These are phyloP conservation scores for Trachelus troglodyta DNA, from an alignment of 2,888 invertebrate genomes.

Conservation along the genomic window DNA sequence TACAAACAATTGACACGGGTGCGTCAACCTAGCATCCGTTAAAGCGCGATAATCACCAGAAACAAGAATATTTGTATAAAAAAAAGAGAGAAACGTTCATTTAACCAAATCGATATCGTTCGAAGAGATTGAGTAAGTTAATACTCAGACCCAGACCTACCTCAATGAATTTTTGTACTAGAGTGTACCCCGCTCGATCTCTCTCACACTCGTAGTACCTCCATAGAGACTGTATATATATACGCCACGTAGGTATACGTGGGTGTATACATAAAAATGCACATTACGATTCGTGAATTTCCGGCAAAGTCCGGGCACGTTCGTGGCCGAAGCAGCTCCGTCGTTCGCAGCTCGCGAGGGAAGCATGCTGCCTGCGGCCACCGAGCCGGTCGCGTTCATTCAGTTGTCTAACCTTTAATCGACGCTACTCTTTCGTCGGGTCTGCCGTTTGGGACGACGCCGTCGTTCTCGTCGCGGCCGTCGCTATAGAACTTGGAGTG, in stretches of 20 bases:
- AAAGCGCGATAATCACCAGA: too few species aligned
- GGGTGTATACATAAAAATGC: slow-evolving; percentile 15
- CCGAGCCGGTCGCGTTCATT: slow-evolving; percentile 31
- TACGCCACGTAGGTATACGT: not conserved
- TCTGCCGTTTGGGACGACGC: not conserved
- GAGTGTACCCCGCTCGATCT: not conserved
- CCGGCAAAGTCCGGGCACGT: slow-evolving; percentile 21
- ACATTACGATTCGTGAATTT: slow-evolving; percentile 21
- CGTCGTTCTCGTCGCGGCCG: too few species aligned
- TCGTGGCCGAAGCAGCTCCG: slow-evolving; percentile 22
- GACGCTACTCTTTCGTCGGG: slow-evolving; percentile 16
- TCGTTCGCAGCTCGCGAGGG: slow-evolving; percentile 20
- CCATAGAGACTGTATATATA: not conserved
- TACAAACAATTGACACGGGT: not conserved
- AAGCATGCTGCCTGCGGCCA: slow-evolving; percentile 19
- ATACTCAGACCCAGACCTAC: not conserved
- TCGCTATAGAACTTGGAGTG: too few species aligned
- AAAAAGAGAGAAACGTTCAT: not conserved
- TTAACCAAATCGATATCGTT: not conserved
- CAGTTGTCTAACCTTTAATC: slow-evolving; percentile 33
- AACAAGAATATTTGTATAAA: not conserved
- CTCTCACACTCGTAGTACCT: slow-evolving; percentile 3
- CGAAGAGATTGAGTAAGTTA: not conserved
- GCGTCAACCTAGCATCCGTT: not conserved
- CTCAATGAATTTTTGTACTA: not conserved